Percentiles rank a stretch among this genome's conserved stretches.
Evolutionary conservation across 2,797 vertebrate genomes (phyloP).

Genomic region (Okamejei kenojei): DNA sequence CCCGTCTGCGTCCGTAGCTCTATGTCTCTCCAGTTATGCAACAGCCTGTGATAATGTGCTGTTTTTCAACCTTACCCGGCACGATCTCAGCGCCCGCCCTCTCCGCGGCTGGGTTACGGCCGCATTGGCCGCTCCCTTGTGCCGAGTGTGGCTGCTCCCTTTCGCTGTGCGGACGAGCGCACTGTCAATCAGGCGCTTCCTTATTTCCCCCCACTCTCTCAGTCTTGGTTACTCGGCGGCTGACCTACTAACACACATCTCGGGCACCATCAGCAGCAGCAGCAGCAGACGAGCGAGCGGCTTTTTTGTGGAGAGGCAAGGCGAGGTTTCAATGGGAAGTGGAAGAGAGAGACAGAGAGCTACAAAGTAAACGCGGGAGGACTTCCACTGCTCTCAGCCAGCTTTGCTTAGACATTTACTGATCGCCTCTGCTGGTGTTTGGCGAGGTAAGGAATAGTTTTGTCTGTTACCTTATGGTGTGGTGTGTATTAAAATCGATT

Average conservation of each 20-base stretch:
- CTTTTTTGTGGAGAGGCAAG: neutral
- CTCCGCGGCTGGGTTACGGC: neutral
- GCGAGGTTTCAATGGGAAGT: slow-evolving; percentile 24
- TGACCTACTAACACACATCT: slow-evolving; percentile 96
- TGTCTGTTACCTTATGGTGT: neutral
- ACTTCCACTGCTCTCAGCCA: neutral
- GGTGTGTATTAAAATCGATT: neutral
- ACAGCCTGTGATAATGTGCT: neutral
- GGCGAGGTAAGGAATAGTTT: slow-evolving; percentile 8
- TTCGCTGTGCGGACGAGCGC: neutral
- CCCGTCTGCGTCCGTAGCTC: neutral
- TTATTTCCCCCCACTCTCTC: neutral
- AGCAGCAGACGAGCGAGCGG: neutral
- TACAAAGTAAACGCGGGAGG: neutral
- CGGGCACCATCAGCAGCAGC: slow-evolving; percentile 45
- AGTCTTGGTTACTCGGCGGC: slow-evolving; percentile 35
- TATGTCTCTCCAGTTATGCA: slow-evolving; percentile 11
- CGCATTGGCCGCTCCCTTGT: slow-evolving; percentile 17
- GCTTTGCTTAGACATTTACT: neutral
- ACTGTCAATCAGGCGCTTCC: neutral
- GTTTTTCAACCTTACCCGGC: slow-evolving; percentile 12
- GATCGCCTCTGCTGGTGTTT: neutral
- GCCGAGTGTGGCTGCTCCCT: neutral
- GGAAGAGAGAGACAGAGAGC: neutral
- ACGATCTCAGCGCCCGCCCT: slow-evolving; percentile 18